Base-by-base conservation (phyloP, 64 coral and sea anemone genomes). In the Dendrophyllia cribrosa region DNA sequence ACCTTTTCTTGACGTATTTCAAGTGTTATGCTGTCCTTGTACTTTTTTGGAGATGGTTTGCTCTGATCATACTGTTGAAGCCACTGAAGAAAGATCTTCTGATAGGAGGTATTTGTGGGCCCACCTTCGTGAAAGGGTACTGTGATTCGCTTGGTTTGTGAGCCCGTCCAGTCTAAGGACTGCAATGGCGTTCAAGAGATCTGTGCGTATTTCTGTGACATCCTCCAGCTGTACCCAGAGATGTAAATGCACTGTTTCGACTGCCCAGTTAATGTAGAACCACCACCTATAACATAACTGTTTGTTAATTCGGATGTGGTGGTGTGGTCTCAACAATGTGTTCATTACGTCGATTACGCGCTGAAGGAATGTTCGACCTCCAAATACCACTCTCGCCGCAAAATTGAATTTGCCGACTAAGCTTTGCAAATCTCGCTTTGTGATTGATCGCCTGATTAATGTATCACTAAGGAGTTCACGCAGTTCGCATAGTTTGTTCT, bases 391-490 rank as follows among this genome's bases (percentile, higher is more conserved):
- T 6, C 79, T 34, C 25, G 78, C 83, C 4, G 79, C 93, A 60
- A 58, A 89, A 66, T 95, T 85, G 8, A 94, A 66, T 17, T 89
- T 89, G 11, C 93, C 79, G 23, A 72, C 71, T 14, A 95, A n/a
- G 43, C 58, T 69, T 70, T 90, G 86, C 17, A 95, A 50, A 51
- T 95, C 66, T 73, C 66, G 61, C 34, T 75, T 83, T 53, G 21
- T 89, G 17, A 66, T 43, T 24, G 23, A 11, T 7, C 53, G 77
- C 70, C 85, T 95, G 6, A 14, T 34, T 14, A 58, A 48, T 14
- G 72, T 87, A 3, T 56, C 15, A 3, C 43, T 24, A 19, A 95
- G 23, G 3, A 95, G 16, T 13, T 48, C 23, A 13, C 21, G 76
- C 7, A 95, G 20, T 65, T 91, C 79, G 12, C 15, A 17, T 9